Base-by-base conservation (phyloP, 2,888 invertebrate species). In the Oscheius sp. region DNA sequence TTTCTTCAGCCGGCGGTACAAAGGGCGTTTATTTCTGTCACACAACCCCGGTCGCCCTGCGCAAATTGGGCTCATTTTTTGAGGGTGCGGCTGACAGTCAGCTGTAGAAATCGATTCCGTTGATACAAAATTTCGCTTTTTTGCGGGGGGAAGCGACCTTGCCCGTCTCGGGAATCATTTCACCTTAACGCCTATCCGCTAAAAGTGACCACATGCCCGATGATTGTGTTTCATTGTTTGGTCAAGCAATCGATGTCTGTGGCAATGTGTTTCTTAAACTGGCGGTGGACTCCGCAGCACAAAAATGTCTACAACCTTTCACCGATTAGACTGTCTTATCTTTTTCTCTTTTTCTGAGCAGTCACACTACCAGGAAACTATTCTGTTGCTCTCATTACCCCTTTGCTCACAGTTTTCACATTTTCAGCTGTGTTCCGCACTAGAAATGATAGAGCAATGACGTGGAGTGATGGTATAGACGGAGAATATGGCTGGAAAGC, bases 401-500 rank as follows among this genome's bases (percentile, higher is more conserved):
- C 10, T 60, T 11, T 58, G 21, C 21, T 21, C 21, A 21, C 3
- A 42, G 7, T 5, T 42, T 42, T 7, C 3, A 42, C 42, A 42
- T 35, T 35, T 60, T 60, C 60, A 60, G 60, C 21, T 21, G 21
- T 37, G n/a, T 60, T 35, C 63, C 7, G n/a, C 47, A 62, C 21
- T 21, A 47, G 62, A 42, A 48, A 48, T 48, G 63, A 63, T 63
- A 48, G 29, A 11, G 11, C 9, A 42, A 63, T 63, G 50, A 48
- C 11, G 47, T 63, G 63, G 63, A 63, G 47, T 9, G 42, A 42
- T 29, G 55, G 68, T 35, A 35, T 33, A n/a, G 68, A 68, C 55
- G 55, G 55, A 33, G 68, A 53, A 13, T 55, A 68, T 65, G 83
- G 84, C 2, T 85, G 85, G 85, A 79, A 75, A 33, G 84, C 82